Evolutionary conservation across 2,113 vertebrate species (phyloP).

Genomic region (Riparia riparia): DNA sequence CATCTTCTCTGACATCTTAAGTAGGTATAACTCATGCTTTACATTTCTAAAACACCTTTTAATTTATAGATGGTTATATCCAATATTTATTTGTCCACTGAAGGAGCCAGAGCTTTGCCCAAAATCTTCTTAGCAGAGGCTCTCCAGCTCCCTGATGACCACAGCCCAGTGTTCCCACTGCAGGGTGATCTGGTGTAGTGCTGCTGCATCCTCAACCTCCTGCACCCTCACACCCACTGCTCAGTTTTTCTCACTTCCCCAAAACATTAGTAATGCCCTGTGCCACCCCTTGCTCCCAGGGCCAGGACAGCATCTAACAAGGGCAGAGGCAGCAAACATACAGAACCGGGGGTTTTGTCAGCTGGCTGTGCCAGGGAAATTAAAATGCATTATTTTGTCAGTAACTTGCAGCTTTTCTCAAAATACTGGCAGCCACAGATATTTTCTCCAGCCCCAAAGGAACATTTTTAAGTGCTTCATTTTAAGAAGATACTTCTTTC

Average conservation of each 20-base stretch:
- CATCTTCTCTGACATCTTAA: not conserved
- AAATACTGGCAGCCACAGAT: slow-evolving; percentile 1
- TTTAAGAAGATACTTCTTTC: slow-evolving; percentile 26
- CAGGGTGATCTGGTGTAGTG: fast-evolving
- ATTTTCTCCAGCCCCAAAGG: slow-evolving; percentile 57
- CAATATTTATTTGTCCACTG: not conserved
- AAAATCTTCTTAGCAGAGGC: not conserved
- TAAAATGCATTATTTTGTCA: slow-evolving; percentile 37
- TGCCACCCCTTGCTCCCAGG: not conserved
- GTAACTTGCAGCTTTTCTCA: slow-evolving; percentile 16
- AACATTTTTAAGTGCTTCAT: slow-evolving; percentile 45
- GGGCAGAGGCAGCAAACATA: not conserved
- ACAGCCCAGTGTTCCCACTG: fast-evolving
- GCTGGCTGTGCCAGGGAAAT: not conserved
- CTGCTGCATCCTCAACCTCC: not conserved
- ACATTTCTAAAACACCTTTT: not conserved
- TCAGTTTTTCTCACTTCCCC: not conserved
- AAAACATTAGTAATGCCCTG: not conserved
- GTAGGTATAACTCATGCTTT: not conserved
- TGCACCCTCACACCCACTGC: not conserved
- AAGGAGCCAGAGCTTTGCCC: not conserved
- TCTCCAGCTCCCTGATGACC: not conserved
- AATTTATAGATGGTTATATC: not conserved
- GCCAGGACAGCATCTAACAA: not conserved
- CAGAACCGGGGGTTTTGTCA: fast-evolving